Evolutionary conservation across 1,140 invertebrate species (phyloP).

Genomic region (Atta cephalotes): DNA sequence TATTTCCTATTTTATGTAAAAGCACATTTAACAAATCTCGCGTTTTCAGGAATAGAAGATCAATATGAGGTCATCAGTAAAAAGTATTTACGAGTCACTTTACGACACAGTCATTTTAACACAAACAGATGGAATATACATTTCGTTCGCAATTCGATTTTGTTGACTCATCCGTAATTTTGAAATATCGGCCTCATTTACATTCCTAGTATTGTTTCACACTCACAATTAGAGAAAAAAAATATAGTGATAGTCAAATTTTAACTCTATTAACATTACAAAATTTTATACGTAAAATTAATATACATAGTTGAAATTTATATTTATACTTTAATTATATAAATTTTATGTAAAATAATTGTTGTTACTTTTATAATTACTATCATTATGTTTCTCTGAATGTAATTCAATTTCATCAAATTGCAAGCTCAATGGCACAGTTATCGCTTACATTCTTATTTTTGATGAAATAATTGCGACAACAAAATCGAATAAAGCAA

Average conservation of each 20-base stretch:
- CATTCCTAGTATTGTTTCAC: neutral
- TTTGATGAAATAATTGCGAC: neutral
- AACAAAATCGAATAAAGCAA: neutral
- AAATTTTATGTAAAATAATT: no score
- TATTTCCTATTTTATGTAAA: neutral
- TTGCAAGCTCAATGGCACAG: neutral
- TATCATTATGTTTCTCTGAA: no score
- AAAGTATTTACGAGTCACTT: neutral
- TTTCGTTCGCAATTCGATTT: slow-evolving; percentile 5
- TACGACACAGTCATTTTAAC: neutral
- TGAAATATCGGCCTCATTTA: neutral
- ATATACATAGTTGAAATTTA: no score
- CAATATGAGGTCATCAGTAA: neutral
- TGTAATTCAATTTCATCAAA: neutral
- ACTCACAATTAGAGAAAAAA: no score
- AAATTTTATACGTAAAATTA: no score
- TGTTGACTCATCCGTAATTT: neutral
- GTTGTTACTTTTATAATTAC: no score
- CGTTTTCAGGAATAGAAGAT: neutral
- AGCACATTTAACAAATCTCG: neutral
- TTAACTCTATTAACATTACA: no score
- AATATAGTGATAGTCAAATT: no score
- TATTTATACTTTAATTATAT: no score
- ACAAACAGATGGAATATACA: neutral
- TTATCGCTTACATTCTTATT: neutral